Evolutionary conservation across 2,888 invertebrate genomes (phyloP), one percentile per base, ranked within the genome.

Genomic region (Lycophotia porphyrea): DNA sequence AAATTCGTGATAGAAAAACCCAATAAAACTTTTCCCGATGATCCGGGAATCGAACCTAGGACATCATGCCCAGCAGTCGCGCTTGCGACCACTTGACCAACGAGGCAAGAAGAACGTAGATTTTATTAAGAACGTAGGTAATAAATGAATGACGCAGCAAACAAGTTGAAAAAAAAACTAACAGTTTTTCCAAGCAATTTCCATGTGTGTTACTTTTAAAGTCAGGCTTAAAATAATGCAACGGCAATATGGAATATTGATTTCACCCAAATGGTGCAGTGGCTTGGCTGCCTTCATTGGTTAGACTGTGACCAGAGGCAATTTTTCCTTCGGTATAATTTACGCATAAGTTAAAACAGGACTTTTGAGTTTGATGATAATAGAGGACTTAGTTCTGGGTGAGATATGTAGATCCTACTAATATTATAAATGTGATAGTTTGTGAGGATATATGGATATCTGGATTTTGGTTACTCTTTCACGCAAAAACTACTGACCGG

Each of bases 191-290:
- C 5, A 55, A 55, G 5, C 15, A 52, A 27, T 55, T 52, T 52
- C n/a, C 1, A 13, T 11, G n/a, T 55, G 5, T 5, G 24, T 63
- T 8, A 2, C 11, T 68, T n/a, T 34, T 42, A 18, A 18, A 39
- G 3, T 9, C 9, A n/a, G 7, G 44, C n/a, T 18, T 34, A 15
- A 63, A 63, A 58, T 52, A 55, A 64, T 27, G n/a, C 13, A 21
- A 34, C 44, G 47, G 31, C 77, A 24, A 5, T 67, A 31, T 63
- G 55, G 34, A 66, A 72, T 67, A 67, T 67, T 72, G 55, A 71
- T 78, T 58, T 72, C 39, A n/a, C 31, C 15, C 18, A 18, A 67
- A 67, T 67, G 47, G 11, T 72, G 63, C 66, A 78, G 24, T 63
- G 52, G 60, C 5, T 2, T 0, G 36, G 52, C 71, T 8, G 2